Percentiles rank a stretch among this genome's conserved stretches.
These are phyloP conservation scores for Pandemis corylana DNA, from an alignment of 2,888 invertebrate species.

Conservation along the genomic window DNA sequence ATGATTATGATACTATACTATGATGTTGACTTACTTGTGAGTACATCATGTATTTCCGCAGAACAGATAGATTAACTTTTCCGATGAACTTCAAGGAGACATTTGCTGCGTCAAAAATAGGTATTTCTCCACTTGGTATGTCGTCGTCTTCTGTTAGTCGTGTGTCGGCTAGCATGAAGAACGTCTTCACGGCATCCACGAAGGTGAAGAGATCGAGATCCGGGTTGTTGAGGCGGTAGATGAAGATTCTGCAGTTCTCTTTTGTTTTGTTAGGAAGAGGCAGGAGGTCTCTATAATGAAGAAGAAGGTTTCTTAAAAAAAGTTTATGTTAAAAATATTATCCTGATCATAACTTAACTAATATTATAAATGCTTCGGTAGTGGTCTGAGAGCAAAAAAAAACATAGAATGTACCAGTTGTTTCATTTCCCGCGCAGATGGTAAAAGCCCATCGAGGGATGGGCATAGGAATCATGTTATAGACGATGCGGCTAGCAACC, in stretches of 20 bases:
- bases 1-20: no score
- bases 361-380: no score
- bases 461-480: no score
- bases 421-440: no score
- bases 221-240: slow-evolving; percentile 86
- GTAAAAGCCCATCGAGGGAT: no score
- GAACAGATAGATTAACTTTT: slow-evolving; percentile 85
- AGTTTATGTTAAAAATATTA: no score
- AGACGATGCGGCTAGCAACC: no score
- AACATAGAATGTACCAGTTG: no score
- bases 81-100: slow-evolving; percentile 87
- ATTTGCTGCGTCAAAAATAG: slow-evolving; percentile 89
- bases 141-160: slow-evolving; percentile 86
- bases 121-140: slow-evolving; percentile 88
- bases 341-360: no score
- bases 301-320: slow-evolving; percentile 7
- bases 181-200: slow-evolving; percentile 87
- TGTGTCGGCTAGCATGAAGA: slow-evolving; percentile 90
- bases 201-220: slow-evolving; percentile 88
- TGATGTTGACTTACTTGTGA: slow-evolving; percentile 81
- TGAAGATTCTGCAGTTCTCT: slow-evolving; percentile 87
- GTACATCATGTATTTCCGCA: slow-evolving; percentile 89
- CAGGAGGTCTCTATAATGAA: slow-evolving; percentile 86
- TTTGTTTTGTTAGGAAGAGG: slow-evolving; percentile 88
- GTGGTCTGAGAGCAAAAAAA: no score